These are phyloP conservation scores for Cathartes aura DNA, from an alignment of 2,113 vertebrate species.

Conservation along the genomic window DNA sequence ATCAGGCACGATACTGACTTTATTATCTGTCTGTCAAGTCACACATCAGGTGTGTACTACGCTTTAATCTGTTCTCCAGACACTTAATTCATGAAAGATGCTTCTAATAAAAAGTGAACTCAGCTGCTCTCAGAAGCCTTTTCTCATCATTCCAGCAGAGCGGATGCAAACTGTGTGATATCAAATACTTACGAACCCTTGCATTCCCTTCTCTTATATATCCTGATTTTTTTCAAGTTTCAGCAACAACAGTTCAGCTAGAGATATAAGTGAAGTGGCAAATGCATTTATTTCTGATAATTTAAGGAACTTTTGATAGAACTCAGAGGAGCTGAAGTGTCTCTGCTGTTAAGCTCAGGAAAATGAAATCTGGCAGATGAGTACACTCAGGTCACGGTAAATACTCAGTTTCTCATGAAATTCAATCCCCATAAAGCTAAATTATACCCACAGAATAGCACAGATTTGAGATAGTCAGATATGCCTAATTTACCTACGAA, in stretches of 20 bases:
- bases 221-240: background rate
- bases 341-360: slow-evolving; percentile 10
- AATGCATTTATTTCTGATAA: background rate
- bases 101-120: slow-evolving; percentile 45
- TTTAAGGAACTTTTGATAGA: slow-evolving; percentile 35
- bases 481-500: background rate
- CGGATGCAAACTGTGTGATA: background rate
- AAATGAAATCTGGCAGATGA: slow-evolving; percentile 30
- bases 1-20: background rate
- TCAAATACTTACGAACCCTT: background rate
- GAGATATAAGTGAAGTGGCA: slow-evolving; percentile 1
- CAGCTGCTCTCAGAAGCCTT: slow-evolving; percentile 14
- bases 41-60: background rate
- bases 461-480: background rate
- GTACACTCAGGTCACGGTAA: background rate
- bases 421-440: background rate
- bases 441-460: background rate
- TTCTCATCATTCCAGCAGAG: slow-evolving; percentile 28
- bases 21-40: background rate
- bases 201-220: background rate
- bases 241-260: slow-evolving; percentile 6
- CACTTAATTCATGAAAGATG: slow-evolving; percentile 1
- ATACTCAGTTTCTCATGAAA: background rate
- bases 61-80: slow-evolving; percentile 16
- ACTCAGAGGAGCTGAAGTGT: background rate